phyloP scores from a whole-genome alignment of 2,888 invertebrate genomes.

The Dynastes maya region DNA sequence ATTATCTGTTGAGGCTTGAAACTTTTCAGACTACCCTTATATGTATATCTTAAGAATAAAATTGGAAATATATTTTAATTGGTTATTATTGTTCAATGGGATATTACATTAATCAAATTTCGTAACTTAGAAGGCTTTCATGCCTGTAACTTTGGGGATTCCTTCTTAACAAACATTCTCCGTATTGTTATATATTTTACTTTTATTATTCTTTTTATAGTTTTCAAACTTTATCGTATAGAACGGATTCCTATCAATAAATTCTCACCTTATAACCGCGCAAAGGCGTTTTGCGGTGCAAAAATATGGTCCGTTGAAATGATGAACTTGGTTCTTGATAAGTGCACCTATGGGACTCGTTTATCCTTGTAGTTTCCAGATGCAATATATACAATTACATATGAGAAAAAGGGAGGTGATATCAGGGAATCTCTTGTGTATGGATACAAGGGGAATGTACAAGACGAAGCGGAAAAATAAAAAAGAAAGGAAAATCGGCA shows the following conservation, averaged over 20 bases:
- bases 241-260: slow-evolving; percentile 8
- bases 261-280: neutral
- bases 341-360: slow-evolving; percentile 62
- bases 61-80: too few species aligned
- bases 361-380: slow-evolving; percentile 53
- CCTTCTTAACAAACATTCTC: too few species aligned
- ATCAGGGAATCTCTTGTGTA: neutral
- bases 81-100: too few species aligned
- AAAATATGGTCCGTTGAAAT: slow-evolving; percentile 63
- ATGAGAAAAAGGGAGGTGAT: slow-evolving; percentile 21
- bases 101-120: too few species aligned
- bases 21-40: too few species aligned
- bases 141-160: too few species aligned
- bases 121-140: too few species aligned
- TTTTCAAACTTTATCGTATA: neutral
- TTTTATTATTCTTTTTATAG: neutral
- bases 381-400: slow-evolving; percentile 39
- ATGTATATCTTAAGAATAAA: too few species aligned
- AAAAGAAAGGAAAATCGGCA: slow-evolving; percentile 48
- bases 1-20: too few species aligned
- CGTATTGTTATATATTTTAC: too few species aligned
- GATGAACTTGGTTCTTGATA: slow-evolving; percentile 60
- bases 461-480: slow-evolving; percentile 54
- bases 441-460: neutral
- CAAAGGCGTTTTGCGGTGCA: slow-evolving; percentile 49